Evolutionary conservation across 2,888 invertebrate species (phyloP).

Genomic region (Phyllotreta cruciferae): DNA sequence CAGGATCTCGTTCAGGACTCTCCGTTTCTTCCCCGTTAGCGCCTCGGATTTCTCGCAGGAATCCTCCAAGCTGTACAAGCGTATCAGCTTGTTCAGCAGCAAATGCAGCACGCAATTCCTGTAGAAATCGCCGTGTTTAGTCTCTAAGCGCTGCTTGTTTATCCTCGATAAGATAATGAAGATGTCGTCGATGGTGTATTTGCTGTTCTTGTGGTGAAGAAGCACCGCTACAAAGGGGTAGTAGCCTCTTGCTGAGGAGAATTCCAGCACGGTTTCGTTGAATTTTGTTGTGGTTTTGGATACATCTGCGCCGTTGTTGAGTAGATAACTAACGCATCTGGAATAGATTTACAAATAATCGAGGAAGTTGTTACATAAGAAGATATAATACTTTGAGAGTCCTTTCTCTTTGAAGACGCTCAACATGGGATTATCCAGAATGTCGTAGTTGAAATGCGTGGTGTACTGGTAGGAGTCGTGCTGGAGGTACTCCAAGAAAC

Average conservation of each 20-base stretch:
- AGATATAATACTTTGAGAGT: constrained; percentile 28
- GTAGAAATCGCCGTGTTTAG: constrained; percentile 33
- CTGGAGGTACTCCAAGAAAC: constrained; percentile 42
- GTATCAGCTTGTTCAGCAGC: constrained; percentile 39
- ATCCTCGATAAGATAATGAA: constrained; percentile 36
- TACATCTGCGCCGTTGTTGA: constrained; percentile 44
- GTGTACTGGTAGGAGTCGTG: constrained; percentile 25
- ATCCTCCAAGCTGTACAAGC: neutral
- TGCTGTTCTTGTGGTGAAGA: constrained; percentile 38
- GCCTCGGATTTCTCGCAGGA: no score
- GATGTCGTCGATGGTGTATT: constrained; percentile 36
- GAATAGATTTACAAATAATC: constrained; percentile 6
- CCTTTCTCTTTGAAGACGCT: constrained; percentile 42
- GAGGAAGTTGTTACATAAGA: neutral
- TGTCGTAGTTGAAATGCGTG: constrained; percentile 31
- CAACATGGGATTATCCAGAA: constrained; percentile 41
- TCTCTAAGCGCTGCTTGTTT: constrained; percentile 17
- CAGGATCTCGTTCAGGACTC: constrained; percentile 35
- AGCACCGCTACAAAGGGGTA: constrained; percentile 46
- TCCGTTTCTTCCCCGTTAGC: constrained; percentile 26
- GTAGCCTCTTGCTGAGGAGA: constrained; percentile 41
- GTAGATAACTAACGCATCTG: constrained; percentile 42
- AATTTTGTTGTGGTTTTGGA: constrained; percentile 38
- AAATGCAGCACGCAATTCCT: constrained; percentile 39
- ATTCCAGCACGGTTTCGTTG: constrained; percentile 38